These are phyloP conservation scores for Drosophila setosimentum DNA, from an alignment of 2,888 invertebrate genomes.

Conservation along the genomic window DNA sequence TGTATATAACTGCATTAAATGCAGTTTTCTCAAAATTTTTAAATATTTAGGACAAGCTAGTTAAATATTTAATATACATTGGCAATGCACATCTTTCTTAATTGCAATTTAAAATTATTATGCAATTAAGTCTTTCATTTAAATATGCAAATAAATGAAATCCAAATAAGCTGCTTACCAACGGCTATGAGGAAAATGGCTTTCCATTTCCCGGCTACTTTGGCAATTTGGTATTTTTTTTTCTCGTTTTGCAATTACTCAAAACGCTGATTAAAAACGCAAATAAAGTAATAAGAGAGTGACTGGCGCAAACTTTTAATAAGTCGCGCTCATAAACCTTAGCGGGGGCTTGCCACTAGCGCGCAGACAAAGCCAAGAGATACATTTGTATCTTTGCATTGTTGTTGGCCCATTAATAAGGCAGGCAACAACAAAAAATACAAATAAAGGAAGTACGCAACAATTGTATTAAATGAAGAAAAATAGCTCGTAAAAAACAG, in stretches of 20 bases:
- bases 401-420: conserved; percentile 77
- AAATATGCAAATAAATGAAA: conserved; percentile 25
- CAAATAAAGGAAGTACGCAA: conserved; percentile 45
- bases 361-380: conserved; percentile 60
- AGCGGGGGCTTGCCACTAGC: conserved; percentile 33
- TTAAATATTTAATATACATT: neutral
- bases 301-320: conserved; percentile 69
- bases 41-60: neutral
- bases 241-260: conserved; percentile 58
- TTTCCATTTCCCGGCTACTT: conserved; percentile 25
- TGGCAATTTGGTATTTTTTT: conserved; percentile 6
- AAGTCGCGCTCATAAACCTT: conserved; percentile 69
- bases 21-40: neutral
- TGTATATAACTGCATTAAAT: neutral
- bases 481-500: conserved; percentile 53
- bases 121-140: conserved; percentile 25
- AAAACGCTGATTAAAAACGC: conserved; percentile 69
- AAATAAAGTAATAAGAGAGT: conserved; percentile 62
- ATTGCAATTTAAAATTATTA: neutral
- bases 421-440: conserved; percentile 43
- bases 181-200: conserved; percentile 16
- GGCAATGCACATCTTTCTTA: neutral
- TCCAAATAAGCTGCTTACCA: conserved; percentile 27
- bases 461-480: conserved; percentile 78
- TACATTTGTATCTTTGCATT: conserved; percentile 68